Conservation (phyloP, 2,888 invertebrate species). For the Microplitis deprimator region DNA sequence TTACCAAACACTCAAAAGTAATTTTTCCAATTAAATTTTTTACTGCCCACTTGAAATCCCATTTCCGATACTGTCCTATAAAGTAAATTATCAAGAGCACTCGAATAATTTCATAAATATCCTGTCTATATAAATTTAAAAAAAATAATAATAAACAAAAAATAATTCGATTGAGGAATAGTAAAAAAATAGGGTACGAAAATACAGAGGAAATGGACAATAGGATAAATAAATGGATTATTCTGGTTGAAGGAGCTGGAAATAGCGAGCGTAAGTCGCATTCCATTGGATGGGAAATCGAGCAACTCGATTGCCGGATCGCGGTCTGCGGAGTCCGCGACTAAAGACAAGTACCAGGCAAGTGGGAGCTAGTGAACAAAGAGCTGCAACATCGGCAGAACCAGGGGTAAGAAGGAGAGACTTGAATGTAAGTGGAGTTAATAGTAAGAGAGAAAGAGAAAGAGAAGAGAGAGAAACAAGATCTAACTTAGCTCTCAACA, state of each 20-base stretch:
- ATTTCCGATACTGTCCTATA: too few relatives aligned
- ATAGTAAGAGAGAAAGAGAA: constrained; percentile 8
- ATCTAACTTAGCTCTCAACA: constrained; percentile 44
- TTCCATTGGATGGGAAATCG: constrained; percentile 16
- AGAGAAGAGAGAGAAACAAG: background rate
- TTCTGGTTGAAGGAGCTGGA: constrained; percentile 1
- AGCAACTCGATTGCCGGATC: constrained; percentile 16
- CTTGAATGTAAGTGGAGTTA: background rate
- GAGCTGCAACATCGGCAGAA: constrained; percentile 13
- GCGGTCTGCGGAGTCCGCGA: background rate
- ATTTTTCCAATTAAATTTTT: too few relatives aligned
- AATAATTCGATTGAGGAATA: too few relatives aligned
- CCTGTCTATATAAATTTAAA: too few relatives aligned
- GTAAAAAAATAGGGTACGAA: background rate
- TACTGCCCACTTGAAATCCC: too few relatives aligned
- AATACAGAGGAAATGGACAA: background rate
- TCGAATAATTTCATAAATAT: too few relatives aligned
- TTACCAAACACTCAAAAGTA: too few relatives aligned
- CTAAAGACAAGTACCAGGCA: background rate
- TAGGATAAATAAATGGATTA: constrained; percentile 13
- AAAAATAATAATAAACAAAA: too few relatives aligned
- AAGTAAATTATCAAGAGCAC: too few relatives aligned
- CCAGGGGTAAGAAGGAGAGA: constrained; percentile 23
- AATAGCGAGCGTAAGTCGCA: constrained; percentile 6
- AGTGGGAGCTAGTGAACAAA: background rate